Conservation (phyloP, 2,113 vertebrate species). For the Burhinus oedicnemus region DNA sequence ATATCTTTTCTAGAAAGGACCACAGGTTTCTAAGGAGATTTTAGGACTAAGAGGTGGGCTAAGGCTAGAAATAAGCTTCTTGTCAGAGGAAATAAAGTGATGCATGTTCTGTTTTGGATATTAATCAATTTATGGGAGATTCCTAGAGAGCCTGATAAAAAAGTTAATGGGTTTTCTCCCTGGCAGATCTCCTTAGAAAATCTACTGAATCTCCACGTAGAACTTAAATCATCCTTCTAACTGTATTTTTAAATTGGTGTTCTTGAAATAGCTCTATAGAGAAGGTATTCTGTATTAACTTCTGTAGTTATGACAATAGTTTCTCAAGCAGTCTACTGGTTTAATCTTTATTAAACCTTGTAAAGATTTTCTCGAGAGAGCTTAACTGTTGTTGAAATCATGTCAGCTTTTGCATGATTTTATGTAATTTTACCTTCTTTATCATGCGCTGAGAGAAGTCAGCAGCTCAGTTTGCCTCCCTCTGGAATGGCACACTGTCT, state of each 20-base stretch:
- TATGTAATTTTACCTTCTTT: background rate
- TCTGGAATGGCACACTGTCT: rapidly evolving
- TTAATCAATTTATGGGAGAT: conserved; percentile 16
- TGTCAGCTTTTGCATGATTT: background rate
- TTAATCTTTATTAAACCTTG: conserved; percentile 2
- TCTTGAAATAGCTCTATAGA: background rate
- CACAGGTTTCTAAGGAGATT: background rate
- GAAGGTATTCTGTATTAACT: background rate
- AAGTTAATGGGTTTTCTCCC: background rate
- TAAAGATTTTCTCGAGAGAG: background rate
- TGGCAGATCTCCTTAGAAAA: background rate
- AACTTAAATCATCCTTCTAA: background rate
- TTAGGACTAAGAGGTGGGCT: background rate
- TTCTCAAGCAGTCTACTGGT: background rate
- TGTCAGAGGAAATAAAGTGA: background rate
- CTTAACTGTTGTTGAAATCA: background rate
- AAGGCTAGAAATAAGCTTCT: background rate
- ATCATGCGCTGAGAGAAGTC: background rate
- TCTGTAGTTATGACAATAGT: background rate
- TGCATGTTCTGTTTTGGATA: background rate
- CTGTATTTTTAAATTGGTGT: background rate
- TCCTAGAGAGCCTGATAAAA: background rate
- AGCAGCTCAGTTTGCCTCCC: background rate
- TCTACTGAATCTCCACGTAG: background rate
- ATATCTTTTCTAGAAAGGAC: background rate